Percentiles rank a stretch among this genome's conserved stretches.
These are phyloP conservation scores for Sebastolobus altivelis DNA, from an alignment of 2,797 vertebrate genomes.

Conservation along the genomic window DNA sequence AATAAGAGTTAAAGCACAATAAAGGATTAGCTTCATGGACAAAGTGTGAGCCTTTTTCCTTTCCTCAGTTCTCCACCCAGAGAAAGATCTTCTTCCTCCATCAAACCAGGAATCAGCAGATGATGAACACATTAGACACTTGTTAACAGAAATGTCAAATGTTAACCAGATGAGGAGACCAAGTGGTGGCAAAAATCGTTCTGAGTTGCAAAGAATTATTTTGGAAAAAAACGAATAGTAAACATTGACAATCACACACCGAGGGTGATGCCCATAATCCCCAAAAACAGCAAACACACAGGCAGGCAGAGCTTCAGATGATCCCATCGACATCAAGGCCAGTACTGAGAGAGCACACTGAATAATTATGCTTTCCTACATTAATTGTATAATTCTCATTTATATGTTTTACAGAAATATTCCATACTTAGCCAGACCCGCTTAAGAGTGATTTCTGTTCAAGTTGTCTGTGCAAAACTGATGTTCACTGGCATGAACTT, in stretches of 20 bases:
- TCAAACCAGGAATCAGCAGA: slow-evolving; percentile 9
- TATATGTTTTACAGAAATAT: slow-evolving; percentile 12
- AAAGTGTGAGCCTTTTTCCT: background rate
- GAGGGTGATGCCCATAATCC: slow-evolving; percentile 11
- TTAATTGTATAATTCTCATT: slow-evolving; percentile 24
- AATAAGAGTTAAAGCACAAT: slow-evolving; percentile 39
- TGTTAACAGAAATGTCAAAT: slow-evolving; percentile 14
- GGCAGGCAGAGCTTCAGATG: slow-evolving; percentile 45
- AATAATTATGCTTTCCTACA: slow-evolving; percentile 24
- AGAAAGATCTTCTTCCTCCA: background rate
- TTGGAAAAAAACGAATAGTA: background rate
- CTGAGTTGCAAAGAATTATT: background rate
- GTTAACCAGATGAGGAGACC: slow-evolving; percentile 31
- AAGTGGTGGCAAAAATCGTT: slow-evolving; percentile 17
- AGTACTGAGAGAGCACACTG: slow-evolving; percentile 20
- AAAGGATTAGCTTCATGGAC: slow-evolving; percentile 11
- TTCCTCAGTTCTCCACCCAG: background rate
- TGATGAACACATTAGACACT: slow-evolving; percentile 17
- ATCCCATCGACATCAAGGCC: slow-evolving; percentile 34
- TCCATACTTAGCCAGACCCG: background rate
- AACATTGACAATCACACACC: slow-evolving; percentile 8
- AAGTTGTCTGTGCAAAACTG: slow-evolving; percentile 31
- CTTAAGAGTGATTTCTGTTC: slow-evolving; percentile 26
- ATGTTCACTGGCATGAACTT: slow-evolving; percentile 3
- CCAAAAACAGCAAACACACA: slow-evolving; percentile 22